Conservation (phyloP, 2,797 vertebrate species). For the Miichthys miiuy region DNA sequence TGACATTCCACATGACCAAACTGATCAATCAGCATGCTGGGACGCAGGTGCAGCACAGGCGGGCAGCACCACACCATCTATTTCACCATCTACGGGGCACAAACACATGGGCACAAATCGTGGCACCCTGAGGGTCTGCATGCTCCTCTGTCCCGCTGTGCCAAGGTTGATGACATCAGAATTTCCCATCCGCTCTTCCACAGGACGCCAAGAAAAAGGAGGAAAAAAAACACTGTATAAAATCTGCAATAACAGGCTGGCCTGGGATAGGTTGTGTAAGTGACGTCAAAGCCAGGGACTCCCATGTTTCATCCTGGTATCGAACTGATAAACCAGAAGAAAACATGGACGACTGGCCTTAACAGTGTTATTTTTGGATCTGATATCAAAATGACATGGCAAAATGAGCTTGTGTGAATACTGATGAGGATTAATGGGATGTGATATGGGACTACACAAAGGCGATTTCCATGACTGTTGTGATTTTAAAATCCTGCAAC, state of each 20-base stretch:
- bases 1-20: slow-evolving; percentile 99
- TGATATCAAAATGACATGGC: background rate
- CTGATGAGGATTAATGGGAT: no score
- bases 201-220: slow-evolving; percentile 81
- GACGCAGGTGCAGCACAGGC: slow-evolving; percentile 99
- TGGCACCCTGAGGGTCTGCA: slow-evolving; percentile 92
- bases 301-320: slow-evolving; percentile 60
- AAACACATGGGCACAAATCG: slow-evolving; percentile 97
- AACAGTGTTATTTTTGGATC: background rate
- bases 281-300: slow-evolving; percentile 83
- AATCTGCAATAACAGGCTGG: slow-evolving; percentile 65
- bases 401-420: no score
- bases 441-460: no score
- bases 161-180: slow-evolving; percentile 99
- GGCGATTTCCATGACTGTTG: no score
- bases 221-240: slow-evolving; percentile 27
- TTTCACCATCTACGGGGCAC: slow-evolving; percentile 98
- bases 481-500: no score
- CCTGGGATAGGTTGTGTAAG: slow-evolving; percentile 60
- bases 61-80: slow-evolving; percentile 95
- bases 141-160: slow-evolving; percentile 92
- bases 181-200: slow-evolving; percentile 97
- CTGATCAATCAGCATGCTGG: slow-evolving; percentile 99
- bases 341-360: background rate
- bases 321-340: slow-evolving; percentile 23